Evolutionary conservation across 2,797 vertebrate genomes (phyloP).

Genomic region (Coreius guichenoti): DNA sequence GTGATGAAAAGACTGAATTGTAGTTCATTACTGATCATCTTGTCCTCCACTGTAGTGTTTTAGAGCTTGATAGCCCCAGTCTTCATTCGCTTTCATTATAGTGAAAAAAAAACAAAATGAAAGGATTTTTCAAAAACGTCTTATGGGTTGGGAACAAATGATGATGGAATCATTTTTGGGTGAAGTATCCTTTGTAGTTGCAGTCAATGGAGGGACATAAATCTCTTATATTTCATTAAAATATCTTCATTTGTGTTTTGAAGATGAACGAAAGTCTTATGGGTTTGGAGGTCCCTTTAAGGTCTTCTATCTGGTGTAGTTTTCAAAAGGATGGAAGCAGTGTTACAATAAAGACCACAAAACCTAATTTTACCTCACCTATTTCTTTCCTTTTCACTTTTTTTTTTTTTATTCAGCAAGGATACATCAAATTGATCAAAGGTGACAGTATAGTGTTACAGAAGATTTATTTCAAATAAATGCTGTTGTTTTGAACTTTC

Average conservation of each 20-base stretch:
- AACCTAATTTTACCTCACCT: neutral
- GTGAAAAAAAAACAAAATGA: neutral
- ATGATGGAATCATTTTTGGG: neutral
- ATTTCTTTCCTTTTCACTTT: fast-evolving
- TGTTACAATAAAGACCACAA: neutral
- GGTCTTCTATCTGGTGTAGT: neutral
- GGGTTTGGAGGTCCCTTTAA: neutral
- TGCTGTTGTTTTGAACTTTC: neutral
- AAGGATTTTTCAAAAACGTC: neutral
- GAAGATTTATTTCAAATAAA: neutral
- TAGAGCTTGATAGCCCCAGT: neutral
- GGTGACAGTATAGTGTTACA: neutral
- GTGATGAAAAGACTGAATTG: neutral
- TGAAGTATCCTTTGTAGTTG: neutral
- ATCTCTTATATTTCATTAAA: neutral
- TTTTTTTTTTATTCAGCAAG: neutral
- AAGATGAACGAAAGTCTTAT: neutral
- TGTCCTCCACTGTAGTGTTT: neutral
- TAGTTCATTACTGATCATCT: neutral
- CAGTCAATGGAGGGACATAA: neutral
- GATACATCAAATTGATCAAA: neutral
- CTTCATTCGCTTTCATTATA: neutral
- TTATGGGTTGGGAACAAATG: neutral
- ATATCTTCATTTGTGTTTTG: neutral
- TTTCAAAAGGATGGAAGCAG: neutral